These are phyloP conservation scores for Bombus polaris DNA, from an alignment of 1,140 invertebrate genomes.

Conservation along the genomic window DNA sequence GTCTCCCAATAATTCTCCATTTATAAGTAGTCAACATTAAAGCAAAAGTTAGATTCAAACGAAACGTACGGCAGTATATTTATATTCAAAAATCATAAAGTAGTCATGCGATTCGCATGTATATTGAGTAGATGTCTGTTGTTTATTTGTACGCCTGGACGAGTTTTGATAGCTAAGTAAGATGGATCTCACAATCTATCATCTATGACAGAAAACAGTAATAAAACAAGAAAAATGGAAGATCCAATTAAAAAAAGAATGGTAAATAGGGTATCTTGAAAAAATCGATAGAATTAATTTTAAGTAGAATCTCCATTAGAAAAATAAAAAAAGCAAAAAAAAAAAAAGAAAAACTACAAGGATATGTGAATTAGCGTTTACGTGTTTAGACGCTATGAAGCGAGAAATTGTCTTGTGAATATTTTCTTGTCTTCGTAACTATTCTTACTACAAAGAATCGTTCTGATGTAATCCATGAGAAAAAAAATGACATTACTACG, in stretches of 20 bases:
- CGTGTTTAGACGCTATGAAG: neutral
- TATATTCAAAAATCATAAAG: slow-evolving; percentile 72
- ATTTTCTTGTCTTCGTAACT: slow-evolving; percentile 43
- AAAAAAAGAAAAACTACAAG: neutral
- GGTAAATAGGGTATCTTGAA: slow-evolving; percentile 35
- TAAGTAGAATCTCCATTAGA: slow-evolving; percentile 53
- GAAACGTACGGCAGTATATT: slow-evolving; percentile 71
- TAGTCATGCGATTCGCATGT: slow-evolving; percentile 63
- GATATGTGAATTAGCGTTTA: neutral
- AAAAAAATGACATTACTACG: slow-evolving; percentile 3
- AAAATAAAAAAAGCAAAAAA: slow-evolving; percentile 1
- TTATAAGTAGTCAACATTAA: slow-evolving; percentile 64
- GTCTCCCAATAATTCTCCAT: slow-evolving; percentile 58
- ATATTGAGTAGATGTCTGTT: slow-evolving; percentile 68
- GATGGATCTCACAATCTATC: slow-evolving; percentile 47
- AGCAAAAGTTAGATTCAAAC: slow-evolving; percentile 62
- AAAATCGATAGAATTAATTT: slow-evolving; percentile 43
- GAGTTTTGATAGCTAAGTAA: slow-evolving; percentile 51
- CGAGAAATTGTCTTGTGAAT: slow-evolving; percentile 38
- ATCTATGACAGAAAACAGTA: slow-evolving; percentile 44
- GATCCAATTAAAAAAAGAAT: slow-evolving; percentile 26
- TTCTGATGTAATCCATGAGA: neutral
- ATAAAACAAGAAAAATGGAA: slow-evolving; percentile 16
- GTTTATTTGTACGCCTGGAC: slow-evolving; percentile 63
- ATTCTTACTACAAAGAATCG: slow-evolving; percentile 15